Conservation (phyloP, 2,888 invertebrate species). For the Eutolmus rufibarbis region DNA sequence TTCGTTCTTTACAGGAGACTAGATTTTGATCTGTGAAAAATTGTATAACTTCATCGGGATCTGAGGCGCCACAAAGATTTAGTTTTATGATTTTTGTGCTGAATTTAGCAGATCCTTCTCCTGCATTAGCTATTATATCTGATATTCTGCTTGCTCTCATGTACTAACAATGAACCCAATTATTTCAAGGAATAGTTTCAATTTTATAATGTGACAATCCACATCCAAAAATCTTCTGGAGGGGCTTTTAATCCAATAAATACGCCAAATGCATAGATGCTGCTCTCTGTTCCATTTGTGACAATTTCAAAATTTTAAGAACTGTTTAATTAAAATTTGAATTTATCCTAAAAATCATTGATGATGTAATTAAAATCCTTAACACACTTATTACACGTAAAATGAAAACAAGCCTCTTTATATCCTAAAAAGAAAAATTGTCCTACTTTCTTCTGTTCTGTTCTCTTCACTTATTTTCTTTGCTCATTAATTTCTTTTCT, state of each 20-base stretch:
- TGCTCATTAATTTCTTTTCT: not conserved
- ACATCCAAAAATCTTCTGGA: not conserved
- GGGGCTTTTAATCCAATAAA: not conserved
- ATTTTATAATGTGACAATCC: not conserved
- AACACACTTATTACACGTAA: not conserved
- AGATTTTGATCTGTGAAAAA: not conserved
- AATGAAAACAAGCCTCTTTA: not conserved
- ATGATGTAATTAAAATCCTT: not conserved
- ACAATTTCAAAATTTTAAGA: not conserved
- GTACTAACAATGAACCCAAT: not conserved
- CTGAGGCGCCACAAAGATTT: no score
- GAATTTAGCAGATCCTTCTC: no score
- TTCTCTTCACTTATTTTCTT: not conserved
- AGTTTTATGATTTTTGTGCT: no score
- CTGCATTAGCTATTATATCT: no score
- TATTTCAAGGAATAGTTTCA: not conserved
- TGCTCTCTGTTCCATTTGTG: not conserved
- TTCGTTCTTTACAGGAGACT: not conserved
- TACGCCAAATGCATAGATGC: not conserved
- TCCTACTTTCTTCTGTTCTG: not conserved
- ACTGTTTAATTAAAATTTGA: not conserved
- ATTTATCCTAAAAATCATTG: not conserved
- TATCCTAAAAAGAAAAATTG: not conserved
- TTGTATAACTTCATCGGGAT: no score
- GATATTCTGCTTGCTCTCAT: no score